phyloP scores from a whole-genome alignment of 2,113 vertebrate genomes.

The Cynocephalus volans region DNA sequence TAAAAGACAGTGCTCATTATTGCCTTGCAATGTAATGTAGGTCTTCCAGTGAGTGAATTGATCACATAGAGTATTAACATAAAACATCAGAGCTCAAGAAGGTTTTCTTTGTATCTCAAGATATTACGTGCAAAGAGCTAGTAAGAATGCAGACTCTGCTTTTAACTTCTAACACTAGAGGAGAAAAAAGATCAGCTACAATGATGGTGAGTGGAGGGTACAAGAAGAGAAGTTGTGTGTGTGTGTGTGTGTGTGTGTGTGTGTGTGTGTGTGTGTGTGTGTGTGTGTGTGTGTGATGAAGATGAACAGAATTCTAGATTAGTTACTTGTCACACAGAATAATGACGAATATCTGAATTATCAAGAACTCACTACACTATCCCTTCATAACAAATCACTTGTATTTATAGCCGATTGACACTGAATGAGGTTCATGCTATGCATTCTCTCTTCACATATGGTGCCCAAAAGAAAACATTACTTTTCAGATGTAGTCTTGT shows the following conservation, averaged over 20 bases:
- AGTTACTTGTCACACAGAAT: background rate
- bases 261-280: no score
- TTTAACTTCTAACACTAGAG: background rate
- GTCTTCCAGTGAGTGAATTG: background rate
- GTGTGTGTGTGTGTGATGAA: background rate
- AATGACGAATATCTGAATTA: conserved; percentile 31
- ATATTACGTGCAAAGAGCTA: background rate
- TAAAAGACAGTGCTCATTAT: background rate
- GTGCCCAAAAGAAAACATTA: background rate
- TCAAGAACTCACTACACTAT: background rate
- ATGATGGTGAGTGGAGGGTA: background rate
- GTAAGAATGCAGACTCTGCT: background rate
- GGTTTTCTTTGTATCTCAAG: background rate
- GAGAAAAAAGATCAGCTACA: background rate
- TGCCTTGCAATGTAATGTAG: background rate
- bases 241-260: no score
- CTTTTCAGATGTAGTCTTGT: background rate
- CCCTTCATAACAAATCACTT: background rate
- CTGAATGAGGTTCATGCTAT: background rate
- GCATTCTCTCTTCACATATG: background rate
- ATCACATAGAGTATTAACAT: background rate
- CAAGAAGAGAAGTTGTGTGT: fast-evolving
- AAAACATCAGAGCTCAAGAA: background rate
- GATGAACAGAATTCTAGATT: background rate
- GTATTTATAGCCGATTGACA: background rate